These are phyloP conservation scores for Meriones unguiculatus DNA, from an alignment of 2,113 vertebrate genomes.

Conservation along the genomic window DNA sequence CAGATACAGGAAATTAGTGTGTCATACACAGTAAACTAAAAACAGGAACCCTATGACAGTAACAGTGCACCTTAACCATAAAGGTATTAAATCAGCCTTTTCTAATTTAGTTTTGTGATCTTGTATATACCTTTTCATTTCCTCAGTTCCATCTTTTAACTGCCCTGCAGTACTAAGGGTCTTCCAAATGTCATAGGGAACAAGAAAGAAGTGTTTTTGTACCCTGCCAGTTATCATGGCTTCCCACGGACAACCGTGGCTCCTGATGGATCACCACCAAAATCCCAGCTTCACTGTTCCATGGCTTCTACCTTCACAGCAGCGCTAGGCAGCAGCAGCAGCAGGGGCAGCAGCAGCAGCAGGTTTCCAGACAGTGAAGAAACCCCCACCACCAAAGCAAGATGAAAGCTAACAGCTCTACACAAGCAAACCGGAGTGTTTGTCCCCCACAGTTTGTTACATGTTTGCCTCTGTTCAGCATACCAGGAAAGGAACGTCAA, in stretches of 20 bases:
- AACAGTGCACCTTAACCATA: neutral
- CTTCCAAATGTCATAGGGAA: neutral
- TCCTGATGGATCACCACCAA: neutral
- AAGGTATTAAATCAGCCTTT: neutral
- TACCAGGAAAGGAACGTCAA: neutral
- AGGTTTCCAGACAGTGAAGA: neutral
- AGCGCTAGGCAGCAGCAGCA: too few species aligned
- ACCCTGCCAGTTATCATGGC: slow-evolving; percentile 36
- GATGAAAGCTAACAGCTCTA: neutral
- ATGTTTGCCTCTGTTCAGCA: neutral
- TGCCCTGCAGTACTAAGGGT: neutral
- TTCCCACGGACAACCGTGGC: neutral
- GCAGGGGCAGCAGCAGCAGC: neutral
- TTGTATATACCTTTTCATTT: neutral
- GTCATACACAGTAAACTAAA: neutral
- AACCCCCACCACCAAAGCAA: neutral
- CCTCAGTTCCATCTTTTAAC: neutral
- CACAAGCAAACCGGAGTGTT: neutral
- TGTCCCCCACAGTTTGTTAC: neutral
- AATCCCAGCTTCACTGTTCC: neutral
- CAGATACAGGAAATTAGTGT: neutral
- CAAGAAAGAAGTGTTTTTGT: neutral
- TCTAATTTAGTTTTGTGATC: slow-evolving; percentile 1
- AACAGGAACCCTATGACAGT: neutral
- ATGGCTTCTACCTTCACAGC: neutral